Evolutionary conservation across 2,888 invertebrate genomes (phyloP).

Genomic region (Dusona sp.): DNA sequence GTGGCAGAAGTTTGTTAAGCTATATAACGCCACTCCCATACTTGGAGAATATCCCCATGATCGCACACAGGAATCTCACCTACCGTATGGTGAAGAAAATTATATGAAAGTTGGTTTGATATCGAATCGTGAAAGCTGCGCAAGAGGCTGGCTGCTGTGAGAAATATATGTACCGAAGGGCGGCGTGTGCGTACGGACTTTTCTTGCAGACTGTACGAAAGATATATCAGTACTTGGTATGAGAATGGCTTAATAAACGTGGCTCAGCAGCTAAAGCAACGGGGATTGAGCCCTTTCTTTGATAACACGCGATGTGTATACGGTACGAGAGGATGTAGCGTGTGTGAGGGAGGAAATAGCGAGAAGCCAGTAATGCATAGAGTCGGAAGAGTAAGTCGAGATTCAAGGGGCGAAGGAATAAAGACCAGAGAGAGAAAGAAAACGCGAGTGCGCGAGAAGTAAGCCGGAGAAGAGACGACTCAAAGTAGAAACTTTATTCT

Average conservation of each 20-base stretch:
- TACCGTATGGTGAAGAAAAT: slow-evolving; percentile 48
- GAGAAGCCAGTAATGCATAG: slow-evolving; percentile 59
- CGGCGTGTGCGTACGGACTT: slow-evolving; percentile 48
- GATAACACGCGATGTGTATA: slow-evolving; percentile 35
- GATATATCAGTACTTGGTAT: slow-evolving; percentile 3
- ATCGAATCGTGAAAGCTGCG: slow-evolving; percentile 60
- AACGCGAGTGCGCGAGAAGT: slow-evolving; percentile 38
- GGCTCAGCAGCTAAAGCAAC: neutral
- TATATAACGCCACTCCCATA: slow-evolving; percentile 37
- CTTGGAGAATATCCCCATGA: slow-evolving; percentile 50
- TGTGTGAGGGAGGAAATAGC: slow-evolving; percentile 53
- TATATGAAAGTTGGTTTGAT: slow-evolving; percentile 65
- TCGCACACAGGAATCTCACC: slow-evolving; percentile 22
- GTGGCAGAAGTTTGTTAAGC: slow-evolving; percentile 50
- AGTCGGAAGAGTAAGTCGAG: slow-evolving; percentile 45
- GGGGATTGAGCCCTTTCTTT: neutral
- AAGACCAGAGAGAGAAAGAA: slow-evolving; percentile 42
- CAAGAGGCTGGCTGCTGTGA: slow-evolving; percentile 15
- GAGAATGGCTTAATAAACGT: neutral
- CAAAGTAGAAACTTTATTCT: slow-evolving; percentile 65
- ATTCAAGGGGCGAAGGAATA: slow-evolving; percentile 12
- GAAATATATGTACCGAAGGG: slow-evolving; percentile 29
- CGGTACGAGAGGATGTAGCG: slow-evolving; percentile 64
- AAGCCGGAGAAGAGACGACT: slow-evolving; percentile 51
- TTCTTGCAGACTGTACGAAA: slow-evolving; percentile 38